Evolutionary conservation across 2,888 invertebrate species (phyloP).

Genomic region (Protodeltote pygarga): DNA sequence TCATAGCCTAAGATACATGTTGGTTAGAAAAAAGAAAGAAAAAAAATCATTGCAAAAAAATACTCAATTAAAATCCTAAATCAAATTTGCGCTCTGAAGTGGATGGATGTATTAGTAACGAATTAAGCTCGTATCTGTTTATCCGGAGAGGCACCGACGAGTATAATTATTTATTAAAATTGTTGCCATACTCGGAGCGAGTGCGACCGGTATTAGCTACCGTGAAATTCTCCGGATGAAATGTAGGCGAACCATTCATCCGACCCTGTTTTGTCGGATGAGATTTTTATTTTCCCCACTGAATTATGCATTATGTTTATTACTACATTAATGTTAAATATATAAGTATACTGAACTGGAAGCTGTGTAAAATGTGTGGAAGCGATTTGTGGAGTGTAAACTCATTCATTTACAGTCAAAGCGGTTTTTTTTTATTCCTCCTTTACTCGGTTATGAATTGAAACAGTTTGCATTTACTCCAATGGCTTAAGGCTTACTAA

Average conservation of each 20-base stretch:
- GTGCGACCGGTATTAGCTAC: constrained; percentile 57
- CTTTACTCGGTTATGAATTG: not conserved
- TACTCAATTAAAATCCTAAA: constrained; percentile 7
- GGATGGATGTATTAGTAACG: constrained; percentile 52
- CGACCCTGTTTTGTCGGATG: constrained; percentile 44
- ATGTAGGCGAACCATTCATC: constrained; percentile 55
- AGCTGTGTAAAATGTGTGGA: constrained; percentile 19
- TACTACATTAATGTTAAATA: constrained; percentile 36
- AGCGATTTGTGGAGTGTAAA: constrained; percentile 11
- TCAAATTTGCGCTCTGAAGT: constrained; percentile 31
- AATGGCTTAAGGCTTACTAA: too few species aligned
- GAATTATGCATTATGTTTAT: constrained; percentile 46
- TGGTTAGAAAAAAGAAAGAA: not conserved
- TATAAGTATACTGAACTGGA: constrained; percentile 12
- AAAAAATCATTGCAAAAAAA: not conserved
- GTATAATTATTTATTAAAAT: constrained; percentile 83
- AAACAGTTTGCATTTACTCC: not conserved
- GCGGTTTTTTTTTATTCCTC: constrained; percentile 5
- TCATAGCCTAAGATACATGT: not conserved
- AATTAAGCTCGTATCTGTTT: constrained; percentile 72
- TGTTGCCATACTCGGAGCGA: constrained; percentile 67
- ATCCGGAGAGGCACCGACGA: constrained; percentile 61
- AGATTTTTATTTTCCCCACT: constrained; percentile 48
- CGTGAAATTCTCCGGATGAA: constrained; percentile 59
- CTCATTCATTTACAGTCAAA: constrained; percentile 15